Base-by-base conservation (phyloP, 1,140 invertebrate species). In the Drosophila leontia region DNA sequence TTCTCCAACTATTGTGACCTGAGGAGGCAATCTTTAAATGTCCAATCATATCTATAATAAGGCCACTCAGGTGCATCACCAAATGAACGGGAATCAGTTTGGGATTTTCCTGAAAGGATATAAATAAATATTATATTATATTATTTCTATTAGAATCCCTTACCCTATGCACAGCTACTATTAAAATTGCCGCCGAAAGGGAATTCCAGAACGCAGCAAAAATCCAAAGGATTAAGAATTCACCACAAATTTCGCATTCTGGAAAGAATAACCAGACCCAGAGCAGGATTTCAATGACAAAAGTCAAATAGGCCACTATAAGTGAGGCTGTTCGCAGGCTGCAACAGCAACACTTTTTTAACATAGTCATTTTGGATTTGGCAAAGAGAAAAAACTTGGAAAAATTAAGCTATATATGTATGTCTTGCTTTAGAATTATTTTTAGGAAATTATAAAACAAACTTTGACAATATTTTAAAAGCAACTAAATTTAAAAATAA, bases 1-100 rank as follows among this genome's bases (percentile, higher is more conserved):
- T 12, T 34, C 17, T 51, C 9, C 2, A 50, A 17, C 17, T 17
- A 1, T 3, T 9, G 8, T 15, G 0, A 15, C 29, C 26, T 0
- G 8, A 7, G n/a, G 48, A n/a, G 0, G 48, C 48, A 7, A 51
- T 32, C 29, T 3, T 12, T n/a, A 51, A 34, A 17, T 51, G 48
- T 12, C 48, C 26, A 0, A 34, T 51, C 48, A 51, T 51, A 34
- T 51, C 48, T 12, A 51, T 3, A 17, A 51, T 34, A 7, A 51
- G 48, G 29, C 48, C 48, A 51, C 2, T 3, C 3, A 51, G 48
- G 34, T 51, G 48, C 48, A 51, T 51, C 1, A 51, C 48, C n/a
- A 51, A n/a, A 34, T 51, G 48, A 0, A 32, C 2, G 2, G 48
- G 48, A 0, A 51, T 3, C 1, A 51, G n/a, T 12, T 34, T 51